These are phyloP conservation scores for Melieria crassipennis DNA, from an alignment of 2,888 invertebrate species.

Conservation along the genomic window DNA sequence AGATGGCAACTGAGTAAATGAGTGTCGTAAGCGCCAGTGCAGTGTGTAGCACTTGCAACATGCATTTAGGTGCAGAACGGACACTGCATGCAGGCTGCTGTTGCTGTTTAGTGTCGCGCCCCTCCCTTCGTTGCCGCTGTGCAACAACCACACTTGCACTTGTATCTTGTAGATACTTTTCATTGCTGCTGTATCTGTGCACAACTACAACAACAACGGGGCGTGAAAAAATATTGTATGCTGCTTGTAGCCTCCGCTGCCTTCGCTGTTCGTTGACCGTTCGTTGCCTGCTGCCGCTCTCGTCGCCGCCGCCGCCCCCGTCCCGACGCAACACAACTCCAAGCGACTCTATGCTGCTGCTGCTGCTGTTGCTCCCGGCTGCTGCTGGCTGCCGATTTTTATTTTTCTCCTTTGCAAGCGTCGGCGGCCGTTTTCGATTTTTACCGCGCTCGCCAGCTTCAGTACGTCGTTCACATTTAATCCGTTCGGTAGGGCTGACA, in stretches of 20 bases:
- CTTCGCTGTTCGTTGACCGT: conserved; percentile 19
- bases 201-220: neutral
- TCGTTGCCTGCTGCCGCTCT: conserved; percentile 21
- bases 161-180: neutral
- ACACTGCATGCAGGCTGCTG: neutral
- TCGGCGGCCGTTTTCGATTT: conserved; percentile 29
- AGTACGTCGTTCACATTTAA: conserved; percentile 60
- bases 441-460: conserved; percentile 38
- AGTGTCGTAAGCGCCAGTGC: neutral
- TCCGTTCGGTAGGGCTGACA: conserved; percentile 57
- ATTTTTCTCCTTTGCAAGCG: conserved; percentile 39
- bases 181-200: neutral
- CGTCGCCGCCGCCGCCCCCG: conserved; percentile 1
- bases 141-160: neutral
- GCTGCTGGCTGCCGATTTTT: conserved; percentile 13
- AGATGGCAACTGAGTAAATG: no score
- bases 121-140: neutral
- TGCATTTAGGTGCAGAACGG: neutral
- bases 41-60: neutral
- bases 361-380: conserved; percentile 33
- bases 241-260: conserved; percentile 19
- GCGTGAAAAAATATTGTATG: neutral
- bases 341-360: conserved; percentile 13
- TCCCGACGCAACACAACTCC: conserved; percentile 4
- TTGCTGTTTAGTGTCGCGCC: neutral